Percentiles rank a stretch among this genome's conserved stretches.
phyloP scores from a whole-genome alignment of 2,797 vertebrate genomes.

The Lateolabrax maculatus region DNA sequence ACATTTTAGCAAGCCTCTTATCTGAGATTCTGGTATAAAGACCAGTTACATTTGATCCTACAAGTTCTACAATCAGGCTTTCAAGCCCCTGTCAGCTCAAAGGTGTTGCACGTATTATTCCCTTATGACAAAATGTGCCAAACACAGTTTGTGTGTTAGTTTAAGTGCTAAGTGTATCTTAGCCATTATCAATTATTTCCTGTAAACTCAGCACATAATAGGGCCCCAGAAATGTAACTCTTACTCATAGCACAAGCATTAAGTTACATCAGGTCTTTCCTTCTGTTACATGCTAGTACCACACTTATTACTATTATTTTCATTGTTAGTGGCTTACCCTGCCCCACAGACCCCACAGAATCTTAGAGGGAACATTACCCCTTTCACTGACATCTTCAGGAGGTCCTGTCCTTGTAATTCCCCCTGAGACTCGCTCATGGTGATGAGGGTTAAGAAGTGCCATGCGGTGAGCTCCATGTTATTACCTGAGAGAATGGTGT shows the following conservation, averaged over 20 bases:
- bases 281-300: neutral
- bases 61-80: slow-evolving; percentile 14
- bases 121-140: neutral
- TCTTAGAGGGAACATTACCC: slow-evolving; percentile 9
- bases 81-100: neutral
- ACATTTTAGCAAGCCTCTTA: slow-evolving; percentile 9
- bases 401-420: slow-evolving; percentile 17
- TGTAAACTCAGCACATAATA: neutral
- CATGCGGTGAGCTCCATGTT: slow-evolving; percentile 24
- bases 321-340: neutral
- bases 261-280: no score
- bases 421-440: neutral
- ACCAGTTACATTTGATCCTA: slow-evolving; percentile 16
- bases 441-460: slow-evolving; percentile 21
- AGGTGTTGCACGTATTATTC: neutral
- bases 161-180: neutral
- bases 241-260: neutral
- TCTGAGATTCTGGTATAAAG: slow-evolving; percentile 2
- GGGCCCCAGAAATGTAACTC: neutral
- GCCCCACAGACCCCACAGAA: slow-evolving; percentile 8
- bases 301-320: neutral
- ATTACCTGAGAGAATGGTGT: slow-evolving; percentile 27
- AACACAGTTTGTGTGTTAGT: neutral
- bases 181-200: neutral
- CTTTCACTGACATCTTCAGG: slow-evolving; percentile 9